These are phyloP conservation scores for Genyomyrus donnyi DNA, from an alignment of 2,113 vertebrate genomes.

Conservation along the genomic window DNA sequence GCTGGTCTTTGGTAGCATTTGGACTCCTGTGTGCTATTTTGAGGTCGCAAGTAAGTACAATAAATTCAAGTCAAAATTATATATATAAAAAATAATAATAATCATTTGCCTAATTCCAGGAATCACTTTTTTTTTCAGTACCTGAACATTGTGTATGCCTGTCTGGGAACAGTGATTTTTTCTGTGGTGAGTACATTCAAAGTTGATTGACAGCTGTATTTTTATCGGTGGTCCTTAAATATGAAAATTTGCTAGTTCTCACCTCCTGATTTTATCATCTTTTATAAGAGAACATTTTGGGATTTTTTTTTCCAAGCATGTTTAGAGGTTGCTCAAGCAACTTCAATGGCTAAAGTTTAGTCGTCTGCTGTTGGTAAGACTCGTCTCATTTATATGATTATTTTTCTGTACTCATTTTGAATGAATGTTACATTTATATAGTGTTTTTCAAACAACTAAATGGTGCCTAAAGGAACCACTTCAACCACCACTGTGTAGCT, in stretches of 20 bases:
- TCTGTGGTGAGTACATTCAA: slow-evolving; percentile 60
- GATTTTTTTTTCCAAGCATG: background rate
- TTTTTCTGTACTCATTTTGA: no score
- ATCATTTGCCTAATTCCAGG: no score
- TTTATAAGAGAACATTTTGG: background rate
- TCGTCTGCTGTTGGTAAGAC: background rate
- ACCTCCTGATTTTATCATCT: background rate
- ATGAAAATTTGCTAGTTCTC: background rate
- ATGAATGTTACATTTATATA: no score
- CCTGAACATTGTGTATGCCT: slow-evolving; percentile 58
- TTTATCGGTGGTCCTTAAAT: background rate
- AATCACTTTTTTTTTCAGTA: slow-evolving; percentile 49
- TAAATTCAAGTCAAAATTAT: background rate
- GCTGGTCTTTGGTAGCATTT: slow-evolving; percentile 54
- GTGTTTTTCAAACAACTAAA: no score
- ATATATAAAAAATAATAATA: no score
- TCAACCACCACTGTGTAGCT: no score
- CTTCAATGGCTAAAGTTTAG: background rate
- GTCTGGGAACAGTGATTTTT: slow-evolving; percentile 66
- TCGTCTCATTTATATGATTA: no score
- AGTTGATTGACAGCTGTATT: background rate
- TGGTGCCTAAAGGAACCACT: no score
- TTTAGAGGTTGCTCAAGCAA: background rate
- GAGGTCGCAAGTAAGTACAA: slow-evolving; percentile 52
- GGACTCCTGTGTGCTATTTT: slow-evolving; percentile 61